Conservation (phyloP, 2,113 vertebrate species). For the Ctenomys sociabilis region DNA sequence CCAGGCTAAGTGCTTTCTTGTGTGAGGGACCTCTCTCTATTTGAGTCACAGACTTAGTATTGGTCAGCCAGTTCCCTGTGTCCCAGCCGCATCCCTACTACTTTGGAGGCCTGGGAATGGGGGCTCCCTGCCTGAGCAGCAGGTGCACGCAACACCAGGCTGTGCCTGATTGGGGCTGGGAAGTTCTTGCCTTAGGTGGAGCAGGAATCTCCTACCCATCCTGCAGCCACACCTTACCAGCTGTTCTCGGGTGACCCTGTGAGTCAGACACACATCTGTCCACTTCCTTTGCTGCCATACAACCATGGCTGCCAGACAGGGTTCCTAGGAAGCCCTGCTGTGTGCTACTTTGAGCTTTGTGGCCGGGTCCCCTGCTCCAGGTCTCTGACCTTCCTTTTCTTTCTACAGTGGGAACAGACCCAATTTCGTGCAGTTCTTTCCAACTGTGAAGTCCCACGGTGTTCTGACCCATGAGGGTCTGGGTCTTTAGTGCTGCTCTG, state of each 20-base stretch:
- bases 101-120: background rate
- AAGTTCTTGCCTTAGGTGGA: background rate
- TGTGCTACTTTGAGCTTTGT: background rate
- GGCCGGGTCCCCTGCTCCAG: background rate
- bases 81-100: background rate
- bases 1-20: background rate
- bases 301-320: background rate
- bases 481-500: background rate
- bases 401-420: background rate
- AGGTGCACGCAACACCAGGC: background rate
- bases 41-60: background rate
- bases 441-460: background rate
- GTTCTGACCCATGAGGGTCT: background rate
- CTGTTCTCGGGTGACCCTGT: background rate
- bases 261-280: rapidly evolving
- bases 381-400: constrained; percentile 10
- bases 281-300: background rate
- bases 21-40: background rate
- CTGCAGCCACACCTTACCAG: background rate
- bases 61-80: background rate
- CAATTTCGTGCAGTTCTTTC: constrained; percentile 16
- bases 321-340: background rate
- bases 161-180: background rate
- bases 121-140: background rate
- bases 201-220: background rate